A percentile compares a stretch with the other conserved stretches of the same genome.
Conservation (phyloP, 1,140 invertebrate species). For the Psilanteris sp. region DNA sequence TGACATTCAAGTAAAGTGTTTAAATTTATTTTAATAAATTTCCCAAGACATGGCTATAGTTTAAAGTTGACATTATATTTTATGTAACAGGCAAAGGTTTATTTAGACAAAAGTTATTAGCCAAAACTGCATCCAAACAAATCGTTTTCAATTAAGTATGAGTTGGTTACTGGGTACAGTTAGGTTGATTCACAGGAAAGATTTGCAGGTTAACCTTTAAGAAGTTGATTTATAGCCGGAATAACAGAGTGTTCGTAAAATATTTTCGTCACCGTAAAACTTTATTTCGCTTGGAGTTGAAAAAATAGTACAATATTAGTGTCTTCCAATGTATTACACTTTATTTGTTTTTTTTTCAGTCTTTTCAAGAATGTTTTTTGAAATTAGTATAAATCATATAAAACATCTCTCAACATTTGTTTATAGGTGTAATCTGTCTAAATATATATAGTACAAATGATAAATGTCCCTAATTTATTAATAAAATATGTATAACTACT, state of each 20-base stretch:
- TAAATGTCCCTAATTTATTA: too few relatives aligned
- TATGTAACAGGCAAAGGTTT: too few relatives aligned
- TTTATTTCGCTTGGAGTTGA: slow-evolving; percentile 3
- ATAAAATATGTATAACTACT: too few relatives aligned
- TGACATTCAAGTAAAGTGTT: too few relatives aligned
- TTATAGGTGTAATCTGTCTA: too few relatives aligned
- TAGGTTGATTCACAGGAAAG: slow-evolving; percentile 22
- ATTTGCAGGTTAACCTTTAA: slow-evolving; percentile 26
- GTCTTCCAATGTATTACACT: not conserved
- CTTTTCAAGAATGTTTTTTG: not conserved
- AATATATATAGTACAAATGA: too few relatives aligned
- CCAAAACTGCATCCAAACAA: slow-evolving; percentile 8
- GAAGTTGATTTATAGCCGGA: slow-evolving; percentile 25
- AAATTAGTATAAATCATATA: not conserved
- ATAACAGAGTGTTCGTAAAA: slow-evolving; percentile 18
- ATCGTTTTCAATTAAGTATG: slow-evolving; percentile 28
- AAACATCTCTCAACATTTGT: too few relatives aligned
- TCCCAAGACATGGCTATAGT: too few relatives aligned
- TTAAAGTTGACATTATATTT: too few relatives aligned
- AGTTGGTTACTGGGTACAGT: slow-evolving; percentile 12
- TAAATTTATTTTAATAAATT: too few relatives aligned
- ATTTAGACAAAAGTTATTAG: not conserved
- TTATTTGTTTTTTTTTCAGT: not conserved
- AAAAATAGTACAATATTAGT: slow-evolving; percentile 2
- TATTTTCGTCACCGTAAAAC: slow-evolving; percentile 7